Conservation (phyloP, 2,113 vertebrate species). For the Lophotis ruficrista region DNA sequence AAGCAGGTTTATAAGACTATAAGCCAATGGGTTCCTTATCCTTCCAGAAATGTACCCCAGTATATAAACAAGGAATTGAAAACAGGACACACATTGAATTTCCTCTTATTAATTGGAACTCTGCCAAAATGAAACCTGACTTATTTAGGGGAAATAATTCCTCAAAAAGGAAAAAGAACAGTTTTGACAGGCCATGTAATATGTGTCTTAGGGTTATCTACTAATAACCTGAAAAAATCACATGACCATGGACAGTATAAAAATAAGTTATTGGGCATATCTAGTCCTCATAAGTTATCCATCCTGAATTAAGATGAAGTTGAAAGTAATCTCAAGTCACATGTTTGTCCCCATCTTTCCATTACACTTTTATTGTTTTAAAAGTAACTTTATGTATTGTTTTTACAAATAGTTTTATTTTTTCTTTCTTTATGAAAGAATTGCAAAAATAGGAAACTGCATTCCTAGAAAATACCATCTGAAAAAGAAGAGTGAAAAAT, state of each 20-base stretch:
- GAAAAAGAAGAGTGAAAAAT: neutral
- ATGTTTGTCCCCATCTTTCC: neutral
- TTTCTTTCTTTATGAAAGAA: neutral
- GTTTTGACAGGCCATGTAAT: neutral
- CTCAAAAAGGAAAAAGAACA: neutral
- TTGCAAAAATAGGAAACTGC: neutral
- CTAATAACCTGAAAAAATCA: neutral
- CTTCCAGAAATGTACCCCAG: neutral
- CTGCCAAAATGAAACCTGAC: neutral
- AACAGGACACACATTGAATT: neutral
- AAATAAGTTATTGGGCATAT: neutral
- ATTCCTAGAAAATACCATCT: neutral
- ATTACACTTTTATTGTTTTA: neutral
- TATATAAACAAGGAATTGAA: neutral
- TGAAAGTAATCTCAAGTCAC: neutral
- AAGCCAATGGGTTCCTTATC: neutral
- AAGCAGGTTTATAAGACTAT: neutral
- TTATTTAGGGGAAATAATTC: neutral
- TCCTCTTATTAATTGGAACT: neutral
- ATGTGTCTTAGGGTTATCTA: neutral
- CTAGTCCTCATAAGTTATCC: neutral
- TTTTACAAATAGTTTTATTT: neutral
- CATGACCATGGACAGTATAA: neutral
- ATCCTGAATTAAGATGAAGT: neutral
- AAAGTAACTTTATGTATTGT: neutral